Evolutionary conservation across 2,113 vertebrate genomes (phyloP).

Genomic region (Platycercus adscitus): DNA sequence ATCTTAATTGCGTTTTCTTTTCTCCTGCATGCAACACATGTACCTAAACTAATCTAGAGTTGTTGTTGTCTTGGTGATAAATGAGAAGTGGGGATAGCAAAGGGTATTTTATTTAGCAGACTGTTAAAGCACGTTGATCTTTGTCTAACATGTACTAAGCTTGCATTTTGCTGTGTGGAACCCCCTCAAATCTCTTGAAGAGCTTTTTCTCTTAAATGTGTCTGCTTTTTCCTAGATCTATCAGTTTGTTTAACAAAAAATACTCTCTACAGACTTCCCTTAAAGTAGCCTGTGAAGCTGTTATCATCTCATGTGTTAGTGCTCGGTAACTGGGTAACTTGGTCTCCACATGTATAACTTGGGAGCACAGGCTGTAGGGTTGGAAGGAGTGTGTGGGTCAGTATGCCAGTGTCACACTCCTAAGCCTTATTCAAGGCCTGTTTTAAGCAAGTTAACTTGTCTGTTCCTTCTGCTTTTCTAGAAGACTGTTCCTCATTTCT

Average conservation of each 20-base stretch:
- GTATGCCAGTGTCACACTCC: not conserved
- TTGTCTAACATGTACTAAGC: not conserved
- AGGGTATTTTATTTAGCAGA: not conserved
- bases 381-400: not conserved
- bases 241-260: not conserved
- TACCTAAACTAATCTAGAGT: not conserved
- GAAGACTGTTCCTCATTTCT: not conserved
- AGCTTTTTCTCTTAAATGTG: not conserved
- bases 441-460: not conserved
- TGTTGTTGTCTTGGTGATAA: not conserved
- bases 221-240: not conserved
- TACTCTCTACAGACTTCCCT: not conserved
- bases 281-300: not conserved
- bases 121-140: not conserved
- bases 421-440: not conserved
- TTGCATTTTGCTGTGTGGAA: not conserved
- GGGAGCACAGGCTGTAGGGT: not conserved
- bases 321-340: not conserved
- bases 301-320: not conserved
- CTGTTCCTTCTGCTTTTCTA: not conserved
- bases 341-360: rapidly evolving
- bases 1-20: not conserved
- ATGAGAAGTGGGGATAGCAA: not conserved
- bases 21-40: not conserved
- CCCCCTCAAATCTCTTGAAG: not conserved